Evolutionary conservation across 2,888 invertebrate genomes (phyloP).

Genomic region (Cryptocheilus praepositus): DNA sequence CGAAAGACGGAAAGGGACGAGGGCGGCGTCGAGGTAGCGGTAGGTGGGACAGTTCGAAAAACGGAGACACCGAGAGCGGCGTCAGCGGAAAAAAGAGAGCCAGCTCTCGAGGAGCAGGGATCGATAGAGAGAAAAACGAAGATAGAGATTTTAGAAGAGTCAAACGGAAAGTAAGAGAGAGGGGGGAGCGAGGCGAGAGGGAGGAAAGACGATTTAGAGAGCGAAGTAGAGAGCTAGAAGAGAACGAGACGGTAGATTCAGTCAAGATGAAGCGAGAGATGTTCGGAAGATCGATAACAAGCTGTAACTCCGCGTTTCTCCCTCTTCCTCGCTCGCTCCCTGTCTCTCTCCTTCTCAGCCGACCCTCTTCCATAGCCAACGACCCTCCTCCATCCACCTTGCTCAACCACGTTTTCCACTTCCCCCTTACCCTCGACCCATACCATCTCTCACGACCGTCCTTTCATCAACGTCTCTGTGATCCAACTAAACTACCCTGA

Average conservation of each 20-base stretch:
- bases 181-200: constrained; percentile 16
- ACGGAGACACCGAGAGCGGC: neutral
- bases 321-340: constrained; percentile 1
- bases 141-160: neutral
- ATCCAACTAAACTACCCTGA: constrained; percentile 42
- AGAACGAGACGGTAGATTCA: constrained; percentile 15
- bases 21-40: neutral
- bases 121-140: constrained; percentile 8
- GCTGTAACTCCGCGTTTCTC: constrained; percentile 39
- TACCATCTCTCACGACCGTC: constrained; percentile 31
- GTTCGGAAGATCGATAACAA: constrained; percentile 51
- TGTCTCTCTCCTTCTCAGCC: too few relatives aligned
- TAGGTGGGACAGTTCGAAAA: neutral
- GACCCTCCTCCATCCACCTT: too few relatives aligned
- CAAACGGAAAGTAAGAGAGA: constrained; percentile 9
- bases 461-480: constrained; percentile 48
- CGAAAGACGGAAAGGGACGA: too few relatives aligned
- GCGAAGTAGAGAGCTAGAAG: neutral
- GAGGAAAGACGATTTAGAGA: constrained; percentile 12
- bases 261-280: constrained; percentile 31
- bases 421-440: constrained; percentile 24
- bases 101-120: constrained; percentile 5
- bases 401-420: neutral
- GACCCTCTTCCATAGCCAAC: too few relatives aligned
- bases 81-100: too few relatives aligned